A percentile compares a stretch with the other conserved stretches of the same genome.
Evolutionary conservation across 2,113 vertebrate species (phyloP).

Genomic region (Marcusenius ussheri): DNA sequence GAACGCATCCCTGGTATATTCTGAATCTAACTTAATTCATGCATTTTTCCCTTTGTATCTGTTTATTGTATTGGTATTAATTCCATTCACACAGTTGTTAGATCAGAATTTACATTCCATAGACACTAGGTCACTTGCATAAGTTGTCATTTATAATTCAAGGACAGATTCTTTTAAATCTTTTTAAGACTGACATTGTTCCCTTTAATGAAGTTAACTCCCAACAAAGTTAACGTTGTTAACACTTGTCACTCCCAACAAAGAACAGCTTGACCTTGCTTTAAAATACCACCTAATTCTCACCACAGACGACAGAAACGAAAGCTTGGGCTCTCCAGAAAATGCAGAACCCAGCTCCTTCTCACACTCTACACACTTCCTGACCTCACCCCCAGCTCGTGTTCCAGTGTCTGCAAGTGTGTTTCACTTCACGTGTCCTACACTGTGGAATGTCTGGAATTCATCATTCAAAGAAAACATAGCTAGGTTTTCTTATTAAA

Average conservation of each 20-base stretch:
- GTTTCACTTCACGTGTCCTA: not conserved
- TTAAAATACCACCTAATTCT: not conserved
- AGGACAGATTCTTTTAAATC: not conserved
- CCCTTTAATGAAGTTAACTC: not conserved
- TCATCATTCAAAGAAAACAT: not conserved
- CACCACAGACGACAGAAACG: not conserved
- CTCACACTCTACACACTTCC: not conserved
- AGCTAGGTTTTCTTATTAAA: not conserved
- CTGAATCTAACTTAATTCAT: not conserved
- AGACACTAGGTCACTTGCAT: not conserved
- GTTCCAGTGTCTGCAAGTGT: not conserved
- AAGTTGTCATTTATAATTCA: not conserved
- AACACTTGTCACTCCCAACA: not conserved
- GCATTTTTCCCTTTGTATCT: not conserved
- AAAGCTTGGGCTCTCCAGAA: not conserved
- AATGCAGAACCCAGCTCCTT: not conserved
- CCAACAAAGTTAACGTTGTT: not conserved
- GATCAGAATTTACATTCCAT: not conserved
- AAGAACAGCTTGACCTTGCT: not conserved
- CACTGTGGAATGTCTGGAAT: constrained; percentile 16
- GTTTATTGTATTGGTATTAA: not conserved
- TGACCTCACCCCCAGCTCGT: not conserved
- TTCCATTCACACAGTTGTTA: not conserved
- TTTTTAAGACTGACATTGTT: not conserved
- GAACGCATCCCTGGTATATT: not conserved